A percentile compares a stretch with the other conserved stretches of the same genome.
These are phyloP conservation scores for Orgyia antiqua DNA, from an alignment of 2,888 invertebrate species.

Conservation along the genomic window DNA sequence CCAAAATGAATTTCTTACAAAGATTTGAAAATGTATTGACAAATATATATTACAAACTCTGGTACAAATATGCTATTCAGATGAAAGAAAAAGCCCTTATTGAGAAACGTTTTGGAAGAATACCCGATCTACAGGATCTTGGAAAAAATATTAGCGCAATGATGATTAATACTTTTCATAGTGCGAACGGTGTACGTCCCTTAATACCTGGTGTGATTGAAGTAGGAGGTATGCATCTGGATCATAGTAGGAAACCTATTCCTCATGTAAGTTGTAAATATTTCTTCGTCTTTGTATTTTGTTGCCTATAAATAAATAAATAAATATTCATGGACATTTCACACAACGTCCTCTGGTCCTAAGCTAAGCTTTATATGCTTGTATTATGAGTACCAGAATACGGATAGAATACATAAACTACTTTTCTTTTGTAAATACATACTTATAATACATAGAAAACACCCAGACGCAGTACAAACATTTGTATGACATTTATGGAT, in stretches of 20 bases:
- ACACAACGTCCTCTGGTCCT: too few species aligned
- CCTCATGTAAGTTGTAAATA: constrained; percentile 68
- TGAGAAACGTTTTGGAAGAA: constrained; percentile 58
- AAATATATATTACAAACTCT: constrained; percentile 42
- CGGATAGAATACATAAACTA: too few species aligned
- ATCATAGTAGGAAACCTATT: constrained; percentile 50
- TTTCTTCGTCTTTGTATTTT: too few species aligned
- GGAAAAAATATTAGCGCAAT: constrained; percentile 72
- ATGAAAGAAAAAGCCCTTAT: constrained; percentile 52
- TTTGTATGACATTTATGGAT: too few species aligned
- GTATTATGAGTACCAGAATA: too few species aligned
- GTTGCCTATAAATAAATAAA: too few species aligned
- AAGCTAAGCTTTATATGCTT: too few species aligned
- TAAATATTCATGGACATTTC: too few species aligned
- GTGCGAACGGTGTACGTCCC: constrained; percentile 77
- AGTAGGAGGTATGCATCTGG: constrained; percentile 80
- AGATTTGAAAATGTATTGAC: constrained; percentile 58
- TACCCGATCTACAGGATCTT: constrained; percentile 72
- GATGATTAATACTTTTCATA: constrained; percentile 80
- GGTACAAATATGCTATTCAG: constrained; percentile 50
- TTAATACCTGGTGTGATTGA: constrained; percentile 78
- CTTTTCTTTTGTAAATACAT: too few species aligned
- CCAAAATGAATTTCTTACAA: constrained; percentile 70
- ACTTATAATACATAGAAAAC: too few species aligned
- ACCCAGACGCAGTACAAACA: too few species aligned